A percentile compares a stretch with the other conserved stretches of the same genome.
phyloP scores from a whole-genome alignment of 2,113 vertebrate genomes.

The Bufo bufo region DNA sequence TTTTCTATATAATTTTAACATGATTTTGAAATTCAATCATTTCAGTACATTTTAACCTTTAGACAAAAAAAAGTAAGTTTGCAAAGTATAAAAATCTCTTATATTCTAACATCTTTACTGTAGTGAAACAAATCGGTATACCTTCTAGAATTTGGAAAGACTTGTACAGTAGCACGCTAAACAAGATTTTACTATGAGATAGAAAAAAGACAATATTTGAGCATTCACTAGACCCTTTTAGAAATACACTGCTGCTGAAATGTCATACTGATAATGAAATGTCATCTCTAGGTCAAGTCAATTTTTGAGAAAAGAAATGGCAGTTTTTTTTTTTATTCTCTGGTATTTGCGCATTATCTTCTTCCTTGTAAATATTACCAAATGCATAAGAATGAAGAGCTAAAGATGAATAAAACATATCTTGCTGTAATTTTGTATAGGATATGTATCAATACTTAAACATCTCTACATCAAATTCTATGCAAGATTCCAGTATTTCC shows the following conservation, averaged over 20 bases:
- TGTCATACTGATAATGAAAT: conserved; percentile 66
- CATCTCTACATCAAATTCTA: conserved; percentile 12
- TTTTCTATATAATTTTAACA: not conserved
- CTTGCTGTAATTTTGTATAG: not conserved
- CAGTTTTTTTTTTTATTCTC: conserved; percentile 37
- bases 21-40: not conserved
- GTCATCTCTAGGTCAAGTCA: conserved; percentile 63
- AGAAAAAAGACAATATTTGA: conserved; percentile 38
- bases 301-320: conserved; percentile 37
- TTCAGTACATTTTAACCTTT: not conserved
- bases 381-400: not conserved
- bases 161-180: conserved; percentile 19
- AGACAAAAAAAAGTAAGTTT: not conserved
- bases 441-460: conserved; percentile 36
- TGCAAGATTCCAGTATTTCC: conserved; percentile 4
- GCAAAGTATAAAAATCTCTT: not conserved
- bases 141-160: not conserved
- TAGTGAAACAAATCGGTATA: conserved; percentile 15
- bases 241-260: conserved; percentile 58
- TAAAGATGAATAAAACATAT: conserved; percentile 42
- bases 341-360: conserved; percentile 37
- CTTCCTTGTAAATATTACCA: conserved; percentile 31
- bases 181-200: conserved; percentile 44
- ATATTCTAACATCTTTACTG: not conserved
- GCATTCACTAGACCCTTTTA: conserved; percentile 41